A percentile compares a stretch with the other conserved stretches of the same genome.
Evolutionary conservation across 2,797 vertebrate species (phyloP).

Genomic region (Enoplosus armatus): DNA sequence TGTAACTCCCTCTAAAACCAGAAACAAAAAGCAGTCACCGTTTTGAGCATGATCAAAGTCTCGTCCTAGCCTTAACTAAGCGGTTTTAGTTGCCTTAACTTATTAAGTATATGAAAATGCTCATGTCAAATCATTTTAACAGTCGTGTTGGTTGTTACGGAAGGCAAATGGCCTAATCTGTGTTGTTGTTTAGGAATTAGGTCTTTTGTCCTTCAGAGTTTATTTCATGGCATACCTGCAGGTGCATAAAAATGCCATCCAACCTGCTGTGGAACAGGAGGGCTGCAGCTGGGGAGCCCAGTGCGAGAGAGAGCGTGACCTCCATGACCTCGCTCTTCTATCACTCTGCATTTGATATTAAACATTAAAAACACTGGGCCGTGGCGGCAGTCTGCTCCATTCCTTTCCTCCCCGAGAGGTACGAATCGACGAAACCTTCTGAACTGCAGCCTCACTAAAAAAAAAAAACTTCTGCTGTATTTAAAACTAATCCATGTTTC

Average conservation of each 20-base stretch:
- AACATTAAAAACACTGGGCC: constrained; percentile 1
- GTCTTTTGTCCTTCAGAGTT: neutral
- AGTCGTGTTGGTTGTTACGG: neutral
- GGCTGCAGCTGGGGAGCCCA: neutral
- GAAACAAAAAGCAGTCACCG: neutral
- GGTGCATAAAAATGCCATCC: neutral
- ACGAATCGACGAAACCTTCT: neutral
- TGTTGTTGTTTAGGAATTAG: neutral
- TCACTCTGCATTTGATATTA: constrained; percentile 35
- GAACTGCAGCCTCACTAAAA: neutral
- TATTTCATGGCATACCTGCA: neutral
- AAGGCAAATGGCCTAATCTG: neutral
- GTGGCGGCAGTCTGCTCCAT: neutral
- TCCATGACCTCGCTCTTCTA: neutral
- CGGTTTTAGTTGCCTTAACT: neutral
- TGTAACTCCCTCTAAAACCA: neutral
- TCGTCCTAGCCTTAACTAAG: too few species aligned
- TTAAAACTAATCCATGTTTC: constrained; percentile 12
- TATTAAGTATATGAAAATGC: neutral
- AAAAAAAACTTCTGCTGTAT: neutral
- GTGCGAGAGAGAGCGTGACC: neutral
- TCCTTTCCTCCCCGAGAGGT: neutral
- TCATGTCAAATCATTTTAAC: neutral
- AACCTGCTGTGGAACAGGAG: neutral
- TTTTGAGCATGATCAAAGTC: too few species aligned